Base-by-base conservation (phyloP, 64 coral and sea anemone species). In the Actinia tenebrosa region DNA sequence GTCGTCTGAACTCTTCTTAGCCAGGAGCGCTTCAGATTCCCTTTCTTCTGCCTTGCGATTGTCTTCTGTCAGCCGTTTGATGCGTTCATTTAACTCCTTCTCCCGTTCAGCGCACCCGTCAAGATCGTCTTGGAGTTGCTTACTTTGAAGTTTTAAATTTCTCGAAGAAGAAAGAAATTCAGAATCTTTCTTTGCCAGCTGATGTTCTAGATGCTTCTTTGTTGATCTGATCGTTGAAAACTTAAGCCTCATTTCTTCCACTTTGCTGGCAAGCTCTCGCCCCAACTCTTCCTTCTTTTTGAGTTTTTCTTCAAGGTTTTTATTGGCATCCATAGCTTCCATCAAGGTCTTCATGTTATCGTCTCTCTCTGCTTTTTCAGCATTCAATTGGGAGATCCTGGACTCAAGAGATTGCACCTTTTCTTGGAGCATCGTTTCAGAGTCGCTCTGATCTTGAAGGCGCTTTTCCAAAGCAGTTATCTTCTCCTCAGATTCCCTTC, bases 311-410 rank as follows among this genome's bases (percentile, higher is more conserved):
- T 75, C 27, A 1, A 75, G 13, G 26, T 75, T 75, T 42, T 30
- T 75, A 11, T 75, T 75, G 25, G 69, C 69, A 75, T 75, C 26
- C 69, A 75, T 75, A 10, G 69, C 69, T 75, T 75, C 69, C 69
- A 75, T 75, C 69, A 75, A 75, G 23, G 27, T 75, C 11, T 75
- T 75, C 27, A 75, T 75, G 42, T 42, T 75, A 3, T 75, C 13
- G 0, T 75, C 25, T 75, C 3, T 75, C 14, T 75, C 69, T 13
- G 23, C 25, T 25, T 75, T 75, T 10, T 75, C 69, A 26, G 6
- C 69, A 42, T 10, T 43, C 25, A 75, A 43, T 9, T 75, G n/a
- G 1, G 23, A 16, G 1, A 75, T 26, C 4, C 69, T 30, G 1
- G 13, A 2, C 25, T 75, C 69, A 75, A 75, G 69, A 30, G 26